A percentile compares a stretch with the other conserved stretches of the same genome.
These are phyloP conservation scores for Aethina tumida DNA, from an alignment of 1,140 invertebrate species.

Conservation along the genomic window DNA sequence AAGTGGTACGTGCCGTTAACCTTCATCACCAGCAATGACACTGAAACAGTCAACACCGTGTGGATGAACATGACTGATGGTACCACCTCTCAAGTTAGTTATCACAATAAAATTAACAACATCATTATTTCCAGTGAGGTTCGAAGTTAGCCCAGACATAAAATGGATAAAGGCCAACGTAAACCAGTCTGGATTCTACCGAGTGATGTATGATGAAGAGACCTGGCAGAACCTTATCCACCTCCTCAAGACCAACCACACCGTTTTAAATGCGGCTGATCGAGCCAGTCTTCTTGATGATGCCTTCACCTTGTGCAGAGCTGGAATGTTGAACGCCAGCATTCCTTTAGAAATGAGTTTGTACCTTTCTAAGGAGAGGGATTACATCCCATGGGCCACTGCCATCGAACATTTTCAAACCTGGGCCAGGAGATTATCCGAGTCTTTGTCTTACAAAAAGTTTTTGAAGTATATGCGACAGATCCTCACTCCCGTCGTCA, in stretches of 20 bases:
- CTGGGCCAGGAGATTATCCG: slow-evolving; percentile 56
- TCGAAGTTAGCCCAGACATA: slow-evolving; percentile 50
- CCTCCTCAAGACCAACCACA: slow-evolving; percentile 57
- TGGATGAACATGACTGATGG: slow-evolving; percentile 71
- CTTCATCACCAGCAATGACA: slow-evolving; percentile 52
- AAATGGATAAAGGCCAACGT: slow-evolving; percentile 80
- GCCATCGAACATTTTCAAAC: slow-evolving; percentile 57
- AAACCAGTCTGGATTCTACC: slow-evolving; percentile 79
- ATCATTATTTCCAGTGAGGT: slow-evolving; percentile 44
- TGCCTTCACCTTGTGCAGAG: slow-evolving; percentile 64
- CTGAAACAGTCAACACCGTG: slow-evolving; percentile 37
- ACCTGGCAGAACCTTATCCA: slow-evolving; percentile 66
- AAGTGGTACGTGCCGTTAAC: slow-evolving; percentile 73
- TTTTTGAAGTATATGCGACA: slow-evolving; percentile 52
- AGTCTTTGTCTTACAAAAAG: slow-evolving; percentile 52
- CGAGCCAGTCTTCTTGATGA: slow-evolving; percentile 67
- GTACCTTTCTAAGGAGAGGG: slow-evolving; percentile 60
- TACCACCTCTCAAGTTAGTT: slow-evolving; percentile 21
- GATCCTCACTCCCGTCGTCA: slow-evolving; percentile 49
- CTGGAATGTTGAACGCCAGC: slow-evolving; percentile 57
- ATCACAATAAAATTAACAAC: slow-evolving; percentile 5
- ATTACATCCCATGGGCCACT: slow-evolving; percentile 66
- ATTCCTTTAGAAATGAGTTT: slow-evolving; percentile 57
- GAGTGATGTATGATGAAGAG: slow-evolving; percentile 71
- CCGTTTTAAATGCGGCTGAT: slow-evolving; percentile 57